These are phyloP conservation scores for Stegastes partitus DNA, from an alignment of 2,113 vertebrate genomes.

Conservation along the genomic window DNA sequence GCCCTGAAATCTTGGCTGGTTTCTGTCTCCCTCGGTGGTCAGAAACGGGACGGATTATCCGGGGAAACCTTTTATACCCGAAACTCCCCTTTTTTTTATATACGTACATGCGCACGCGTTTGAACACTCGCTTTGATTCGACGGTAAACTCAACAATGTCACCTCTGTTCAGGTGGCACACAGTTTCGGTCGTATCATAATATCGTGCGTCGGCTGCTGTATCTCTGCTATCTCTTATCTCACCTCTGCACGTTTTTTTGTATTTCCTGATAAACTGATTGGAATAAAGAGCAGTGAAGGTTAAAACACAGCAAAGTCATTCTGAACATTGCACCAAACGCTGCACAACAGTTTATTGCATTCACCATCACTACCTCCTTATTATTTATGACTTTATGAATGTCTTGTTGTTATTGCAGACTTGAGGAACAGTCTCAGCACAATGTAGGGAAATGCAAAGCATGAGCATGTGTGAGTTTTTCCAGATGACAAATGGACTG, in stretches of 20 bases:
- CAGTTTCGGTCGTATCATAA: slow-evolving; percentile 27
- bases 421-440: too few species aligned
- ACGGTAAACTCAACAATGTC: slow-evolving; percentile 58
- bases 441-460: too few species aligned
- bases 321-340: not conserved
- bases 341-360: too few species aligned
- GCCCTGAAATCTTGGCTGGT: slow-evolving; percentile 71
- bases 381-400: too few species aligned
- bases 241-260: slow-evolving; percentile 50
- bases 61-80: slow-evolving; percentile 61
- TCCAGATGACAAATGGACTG: not conserved
- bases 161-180: slow-evolving; percentile 49
- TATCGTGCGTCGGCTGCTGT: slow-evolving; percentile 18
- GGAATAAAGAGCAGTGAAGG: slow-evolving; percentile 59
- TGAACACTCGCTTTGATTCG: not conserved
- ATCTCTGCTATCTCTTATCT: slow-evolving; percentile 61
- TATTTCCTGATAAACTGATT: slow-evolving; percentile 59
- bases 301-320: slow-evolving; percentile 68
- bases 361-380: too few species aligned
- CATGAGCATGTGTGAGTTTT: too few species aligned
- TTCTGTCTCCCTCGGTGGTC: slow-evolving; percentile 13
- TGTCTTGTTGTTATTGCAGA: too few species aligned
- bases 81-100: slow-evolving; percentile 35
- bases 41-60: slow-evolving; percentile 35
- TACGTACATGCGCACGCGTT: slow-evolving; percentile 36